Evolutionary conservation across 1,140 invertebrate genomes (phyloP), one percentile per base, ranked within the genome.

Genomic region (Ganaspis sp.): DNA sequence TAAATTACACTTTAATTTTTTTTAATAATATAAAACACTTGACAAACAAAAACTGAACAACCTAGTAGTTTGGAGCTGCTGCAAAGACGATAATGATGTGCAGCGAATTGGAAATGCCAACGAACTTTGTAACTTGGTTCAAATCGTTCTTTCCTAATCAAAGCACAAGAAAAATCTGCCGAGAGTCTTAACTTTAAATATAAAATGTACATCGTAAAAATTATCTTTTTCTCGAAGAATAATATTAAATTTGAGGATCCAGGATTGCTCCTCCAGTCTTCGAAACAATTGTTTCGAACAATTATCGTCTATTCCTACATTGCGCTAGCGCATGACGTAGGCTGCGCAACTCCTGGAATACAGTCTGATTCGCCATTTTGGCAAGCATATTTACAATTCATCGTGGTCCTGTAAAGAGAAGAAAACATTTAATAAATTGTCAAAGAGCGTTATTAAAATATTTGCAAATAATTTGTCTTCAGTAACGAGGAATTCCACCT

Each of bases 321-420:
- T 34, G 71, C 80, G 78, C 78, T 81, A 49, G 78, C 85, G 79
- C 83, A 80, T 85, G 72, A 84, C 76, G 82, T 70, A 81, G 79
- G 73, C 85, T 79, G 76, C 75, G 83, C 86, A 89, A 87, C 89
- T 87, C 88, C 86, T 90, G 88, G 89, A 90, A 90, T 90, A 90
- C 87, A 90, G 88, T 89, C 88, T 90, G 87, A 81, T 86, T 82
- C 81, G 85, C 85, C 83, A 70, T 53, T 70, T 42, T 45, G 15
- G 78, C 81, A 80, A 85, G 23, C 76, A 75, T 87, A 85, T 88
- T 93, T 94, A 94, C 90, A 94, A 90, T 90, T 95, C 94, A 80
- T 95, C 94, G 86, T 94, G 94, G 75, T 92, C 91, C 92, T 93
- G 85, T 42, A 92, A 91, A 72, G 53, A 75, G 80, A 81, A 81